Base-by-base conservation (phyloP, 2,888 invertebrate genomes). In the Pterostichus madidus region DNA sequence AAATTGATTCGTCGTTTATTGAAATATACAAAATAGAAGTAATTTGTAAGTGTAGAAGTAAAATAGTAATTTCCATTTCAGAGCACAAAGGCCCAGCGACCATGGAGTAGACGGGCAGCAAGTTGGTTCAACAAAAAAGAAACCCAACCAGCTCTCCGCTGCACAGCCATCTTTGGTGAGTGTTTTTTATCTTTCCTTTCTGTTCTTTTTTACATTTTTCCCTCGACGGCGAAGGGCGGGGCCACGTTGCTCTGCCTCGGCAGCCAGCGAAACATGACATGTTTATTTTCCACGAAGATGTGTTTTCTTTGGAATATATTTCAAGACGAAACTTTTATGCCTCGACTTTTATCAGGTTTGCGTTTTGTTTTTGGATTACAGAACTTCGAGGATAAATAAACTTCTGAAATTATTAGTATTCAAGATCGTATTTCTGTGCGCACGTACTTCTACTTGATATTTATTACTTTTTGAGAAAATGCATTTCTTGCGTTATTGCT, bases 91-190 rank as follows among this genome's bases (percentile, higher is more conserved):
- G 24, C 39, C n/a, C 24, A 15, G 56, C 59, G 7, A 39, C 39
- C 59, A 81, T 81, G 81, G 81, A 81, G 81, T 81, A 81, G 81
- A 15, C 46, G 5, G 10, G 32, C 31, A 8, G 15, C 44, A 39
- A 24, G 15, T 56, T 31, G 35, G 17, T 59, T 2, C 44, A 6
- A 76, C 32, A 76, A 76, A 24, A 76, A 52, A 75, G 6, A 17
- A 73, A 31, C 39, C 46, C 31, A 15, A 56, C 39, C 64, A 71
- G 15, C 39, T 15, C 13, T 31, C 59, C n/a, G 71, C 53, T 39
- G 80, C 49, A 53, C 80, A 81, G 81, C 81, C 81, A 75, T 75
- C 81, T 59, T 81, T 75, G 81, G 81, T 81, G 61, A 81, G 81
- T 75, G 46, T 64, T 64, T 81, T 73, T 81, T 80, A 56, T 80